phyloP scores from a whole-genome alignment of 2,797 vertebrate genomes.

The Pipistrellus pipistrellus region DNA sequence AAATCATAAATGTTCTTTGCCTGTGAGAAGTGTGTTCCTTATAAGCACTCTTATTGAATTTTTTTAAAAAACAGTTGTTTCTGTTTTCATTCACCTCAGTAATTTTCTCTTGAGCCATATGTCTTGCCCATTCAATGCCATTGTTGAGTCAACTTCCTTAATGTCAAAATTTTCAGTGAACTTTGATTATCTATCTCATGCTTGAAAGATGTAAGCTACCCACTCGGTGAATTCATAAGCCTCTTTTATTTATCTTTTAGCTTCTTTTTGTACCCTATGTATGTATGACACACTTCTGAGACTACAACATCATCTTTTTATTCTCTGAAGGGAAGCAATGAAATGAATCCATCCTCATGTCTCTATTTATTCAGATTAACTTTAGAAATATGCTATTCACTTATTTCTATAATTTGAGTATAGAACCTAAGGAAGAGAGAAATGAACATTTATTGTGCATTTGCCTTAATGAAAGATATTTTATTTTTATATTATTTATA shows the following conservation, averaged over 20 bases:
- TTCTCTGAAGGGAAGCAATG: background rate
- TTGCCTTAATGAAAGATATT: background rate
- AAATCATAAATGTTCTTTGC: background rate
- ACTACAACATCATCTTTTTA: background rate
- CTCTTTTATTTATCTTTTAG: background rate
- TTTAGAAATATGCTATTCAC: background rate
- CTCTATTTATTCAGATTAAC: background rate
- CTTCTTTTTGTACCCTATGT: background rate
- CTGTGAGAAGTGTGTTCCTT: background rate
- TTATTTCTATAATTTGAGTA: constrained; percentile 33
- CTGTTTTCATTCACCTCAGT: background rate
- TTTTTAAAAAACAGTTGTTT: background rate
- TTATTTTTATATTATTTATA: background rate
- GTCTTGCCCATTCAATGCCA: background rate
- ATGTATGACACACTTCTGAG: background rate
- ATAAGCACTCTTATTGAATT: background rate
- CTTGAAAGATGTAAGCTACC: background rate
- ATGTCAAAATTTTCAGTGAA: too few species aligned
- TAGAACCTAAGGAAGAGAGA: background rate
- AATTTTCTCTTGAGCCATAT: background rate
- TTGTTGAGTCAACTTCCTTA: background rate
- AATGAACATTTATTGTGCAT: background rate
- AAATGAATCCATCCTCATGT: background rate
- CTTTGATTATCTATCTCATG: background rate
- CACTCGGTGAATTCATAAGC: background rate